Conservation (phyloP, 2,113 vertebrate genomes). For the Pagrus major region DNA sequence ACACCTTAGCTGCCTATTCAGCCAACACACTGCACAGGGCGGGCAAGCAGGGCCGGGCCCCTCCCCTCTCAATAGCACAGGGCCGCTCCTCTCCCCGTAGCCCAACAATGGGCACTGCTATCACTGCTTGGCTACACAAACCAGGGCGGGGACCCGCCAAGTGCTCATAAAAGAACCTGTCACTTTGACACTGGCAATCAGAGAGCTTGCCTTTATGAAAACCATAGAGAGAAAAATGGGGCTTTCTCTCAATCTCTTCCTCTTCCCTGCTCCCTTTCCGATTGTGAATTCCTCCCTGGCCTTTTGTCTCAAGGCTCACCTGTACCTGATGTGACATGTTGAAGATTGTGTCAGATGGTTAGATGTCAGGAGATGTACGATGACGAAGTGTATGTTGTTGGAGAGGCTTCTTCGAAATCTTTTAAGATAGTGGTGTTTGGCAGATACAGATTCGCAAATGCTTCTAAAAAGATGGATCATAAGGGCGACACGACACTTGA, state of each 20-base stretch:
- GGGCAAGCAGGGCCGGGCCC: slow-evolving; percentile 57
- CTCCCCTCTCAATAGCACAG: slow-evolving; percentile 80
- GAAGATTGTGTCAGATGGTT: slow-evolving; percentile 9
- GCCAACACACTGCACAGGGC: slow-evolving; percentile 69
- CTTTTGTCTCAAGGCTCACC: slow-evolving; percentile 58
- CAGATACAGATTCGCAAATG: neutral
- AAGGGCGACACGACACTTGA: neutral
- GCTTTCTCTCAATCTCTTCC: slow-evolving; percentile 55
- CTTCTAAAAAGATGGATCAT: neutral
- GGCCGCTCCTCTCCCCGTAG: slow-evolving; percentile 70
- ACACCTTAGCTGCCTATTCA: slow-evolving; percentile 85
- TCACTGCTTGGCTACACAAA: slow-evolving; percentile 83
- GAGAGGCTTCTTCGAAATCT: neutral
- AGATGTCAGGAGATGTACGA: slow-evolving; percentile 4
- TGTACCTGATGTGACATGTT: slow-evolving; percentile 58
- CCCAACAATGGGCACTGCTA: slow-evolving; percentile 81
- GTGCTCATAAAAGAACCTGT: slow-evolving; percentile 81
- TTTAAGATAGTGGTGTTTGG: neutral
- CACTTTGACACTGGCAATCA: slow-evolving; percentile 81
- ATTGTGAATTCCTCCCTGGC: slow-evolving; percentile 45
- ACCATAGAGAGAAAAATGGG: slow-evolving; percentile 68
- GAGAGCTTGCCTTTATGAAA: slow-evolving; percentile 77
- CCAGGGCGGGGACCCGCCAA: slow-evolving; percentile 77
- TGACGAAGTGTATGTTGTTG: neutral
- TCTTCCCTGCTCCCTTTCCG: slow-evolving; percentile 54